phyloP scores from a whole-genome alignment of 2,888 invertebrate species.

The Autographa pulchrina region DNA sequence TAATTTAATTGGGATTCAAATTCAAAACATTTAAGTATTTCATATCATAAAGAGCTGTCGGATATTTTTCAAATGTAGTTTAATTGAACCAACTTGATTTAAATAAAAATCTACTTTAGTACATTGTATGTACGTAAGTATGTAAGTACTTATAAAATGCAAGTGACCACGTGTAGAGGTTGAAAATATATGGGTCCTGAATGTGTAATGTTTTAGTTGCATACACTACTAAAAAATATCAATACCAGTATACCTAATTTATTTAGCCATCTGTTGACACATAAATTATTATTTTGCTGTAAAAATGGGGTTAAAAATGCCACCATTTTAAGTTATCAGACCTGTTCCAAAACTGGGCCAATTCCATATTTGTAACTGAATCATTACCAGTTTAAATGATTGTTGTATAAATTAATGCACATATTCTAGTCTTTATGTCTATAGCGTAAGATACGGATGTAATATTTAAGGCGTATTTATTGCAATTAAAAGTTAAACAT shows the following conservation, averaged over 20 bases:
- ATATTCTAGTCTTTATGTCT: conserved; percentile 60
- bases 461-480: conserved; percentile 52
- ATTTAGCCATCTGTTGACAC: too few relatives aligned
- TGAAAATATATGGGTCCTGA: conserved; percentile 13
- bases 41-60: not conserved
- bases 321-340: too few relatives aligned
- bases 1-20: too few relatives aligned
- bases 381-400: conserved; percentile 13
- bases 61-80: not conserved
- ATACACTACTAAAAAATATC: too few relatives aligned
- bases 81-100: not conserved
- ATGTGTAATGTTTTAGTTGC: not conserved
- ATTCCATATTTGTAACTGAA: not conserved
- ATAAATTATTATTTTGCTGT: too few relatives aligned
- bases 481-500: conserved; percentile 39
- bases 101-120: not conserved
- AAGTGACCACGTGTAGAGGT: conserved; percentile 37
- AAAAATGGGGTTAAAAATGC: too few relatives aligned
- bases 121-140: conserved; percentile 36
- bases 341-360: too few relatives aligned
- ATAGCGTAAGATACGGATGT: conserved; percentile 47
- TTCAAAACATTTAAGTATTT: too few relatives aligned
- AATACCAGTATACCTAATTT: too few relatives aligned
- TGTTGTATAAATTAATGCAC: conserved; percentile 52
- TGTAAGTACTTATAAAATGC: conserved; percentile 21